These are phyloP conservation scores for Limulus polyphemus DNA, from an alignment of 2,888 invertebrate species.

Conservation along the genomic window DNA sequence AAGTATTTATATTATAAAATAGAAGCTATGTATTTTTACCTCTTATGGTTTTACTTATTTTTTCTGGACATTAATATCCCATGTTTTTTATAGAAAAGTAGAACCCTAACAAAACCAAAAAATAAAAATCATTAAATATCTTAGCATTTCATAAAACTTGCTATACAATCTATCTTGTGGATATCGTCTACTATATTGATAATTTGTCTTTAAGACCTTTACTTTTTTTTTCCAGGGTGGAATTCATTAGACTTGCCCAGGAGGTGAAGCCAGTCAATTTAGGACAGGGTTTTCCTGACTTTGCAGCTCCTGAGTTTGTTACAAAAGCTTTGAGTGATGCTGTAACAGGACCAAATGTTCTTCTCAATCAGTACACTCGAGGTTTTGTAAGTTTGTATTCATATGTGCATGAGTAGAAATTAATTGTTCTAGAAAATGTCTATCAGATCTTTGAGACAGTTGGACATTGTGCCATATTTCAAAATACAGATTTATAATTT, in stretches of 20 bases:
- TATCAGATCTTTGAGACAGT: not conserved
- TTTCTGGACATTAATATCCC: not conserved
- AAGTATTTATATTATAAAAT: too few relatives aligned
- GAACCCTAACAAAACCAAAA: not conserved
- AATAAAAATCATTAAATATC: not conserved
- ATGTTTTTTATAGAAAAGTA: not conserved
- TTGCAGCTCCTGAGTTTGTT: conserved; percentile 68
- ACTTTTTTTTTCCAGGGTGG: conserved; percentile 56
- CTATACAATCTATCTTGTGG: conserved; percentile 1
- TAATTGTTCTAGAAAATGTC: not conserved
- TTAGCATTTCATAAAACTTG: not conserved
- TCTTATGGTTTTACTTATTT: not conserved
- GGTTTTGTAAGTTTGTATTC: conserved; percentile 61
- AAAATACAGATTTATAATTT: not conserved
- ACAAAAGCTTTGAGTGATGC: conserved; percentile 59
- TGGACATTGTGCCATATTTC: not conserved
- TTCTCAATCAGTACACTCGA: conserved; percentile 83
- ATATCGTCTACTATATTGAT: not conserved
- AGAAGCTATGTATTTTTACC: too few relatives aligned
- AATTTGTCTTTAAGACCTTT: not conserved
- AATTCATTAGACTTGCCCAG: conserved; percentile 67
- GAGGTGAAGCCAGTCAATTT: conserved; percentile 81
- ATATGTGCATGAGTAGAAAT: not conserved
- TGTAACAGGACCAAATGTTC: conserved; percentile 50
- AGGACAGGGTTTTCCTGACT: conserved; percentile 93